Conservation (phyloP, 2,888 invertebrate species). For the Megamerina dolium region DNA sequence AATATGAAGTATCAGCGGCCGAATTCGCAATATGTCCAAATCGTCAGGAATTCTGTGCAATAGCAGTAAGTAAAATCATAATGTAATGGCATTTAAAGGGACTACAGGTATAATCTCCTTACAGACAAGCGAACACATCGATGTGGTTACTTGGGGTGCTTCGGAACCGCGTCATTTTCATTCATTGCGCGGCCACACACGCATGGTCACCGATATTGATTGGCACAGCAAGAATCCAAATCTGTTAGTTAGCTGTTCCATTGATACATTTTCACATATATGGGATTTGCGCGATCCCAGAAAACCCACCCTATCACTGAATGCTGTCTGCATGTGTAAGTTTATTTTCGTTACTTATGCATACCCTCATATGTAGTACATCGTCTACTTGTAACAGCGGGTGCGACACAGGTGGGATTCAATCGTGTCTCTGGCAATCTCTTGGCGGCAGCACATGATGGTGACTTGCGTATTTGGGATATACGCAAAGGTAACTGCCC, state of each 20-base stretch:
- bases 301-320: slow-evolving; percentile 75
- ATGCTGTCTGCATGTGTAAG: slow-evolving; percentile 72
- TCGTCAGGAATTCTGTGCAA: slow-evolving; percentile 75
- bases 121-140: slow-evolving; percentile 81
- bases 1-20: slow-evolving; percentile 87
- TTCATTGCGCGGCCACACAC: slow-evolving; percentile 72
- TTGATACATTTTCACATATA: slow-evolving; percentile 87
- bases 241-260: slow-evolving; percentile 80
- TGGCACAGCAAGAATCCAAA: slow-evolving; percentile 79
- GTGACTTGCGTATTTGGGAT: slow-evolving; percentile 94
- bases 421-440: slow-evolving; percentile 77
- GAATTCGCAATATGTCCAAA: slow-evolving; percentile 84
- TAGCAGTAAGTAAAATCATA: slow-evolving; percentile 62
- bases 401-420: slow-evolving; percentile 92
- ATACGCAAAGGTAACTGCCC: slow-evolving; percentile 81
- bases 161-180: slow-evolving; percentile 67
- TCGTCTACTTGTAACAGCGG: no score
- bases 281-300: slow-evolving; percentile 88
- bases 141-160: slow-evolving; percentile 74
- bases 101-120: neutral
- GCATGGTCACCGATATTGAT: slow-evolving; percentile 85
- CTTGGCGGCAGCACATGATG: slow-evolving; percentile 91
- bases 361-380: no score
- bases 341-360: no score
- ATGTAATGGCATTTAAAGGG: neutral